Conservation (phyloP, 2,113 vertebrate species). For the Sapajus apella region DNA sequence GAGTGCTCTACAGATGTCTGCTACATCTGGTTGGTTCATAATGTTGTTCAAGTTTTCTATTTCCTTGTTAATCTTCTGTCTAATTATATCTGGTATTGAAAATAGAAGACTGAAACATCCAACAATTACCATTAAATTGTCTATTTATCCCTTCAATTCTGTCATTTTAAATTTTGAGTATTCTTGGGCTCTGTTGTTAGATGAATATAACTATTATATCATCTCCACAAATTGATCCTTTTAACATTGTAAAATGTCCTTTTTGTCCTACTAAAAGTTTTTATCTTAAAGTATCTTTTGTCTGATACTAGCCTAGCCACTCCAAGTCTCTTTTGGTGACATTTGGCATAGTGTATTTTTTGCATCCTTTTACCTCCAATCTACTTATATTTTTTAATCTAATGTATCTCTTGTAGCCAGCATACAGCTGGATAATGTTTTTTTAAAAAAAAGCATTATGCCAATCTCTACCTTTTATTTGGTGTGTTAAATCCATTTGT, state of each 20-base stretch:
- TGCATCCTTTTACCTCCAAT: background rate
- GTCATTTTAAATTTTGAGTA: background rate
- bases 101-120: background rate
- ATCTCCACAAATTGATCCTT: background rate
- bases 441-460: background rate
- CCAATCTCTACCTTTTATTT: background rate
- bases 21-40: background rate
- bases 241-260: background rate
- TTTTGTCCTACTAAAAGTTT: background rate
- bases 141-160: background rate
- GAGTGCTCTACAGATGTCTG: background rate
- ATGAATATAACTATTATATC: background rate
- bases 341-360: background rate
- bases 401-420: background rate
- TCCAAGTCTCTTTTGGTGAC: background rate
- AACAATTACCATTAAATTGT: background rate
- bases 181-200: background rate
- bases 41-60: conserved; percentile 2
- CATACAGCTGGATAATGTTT: background rate
- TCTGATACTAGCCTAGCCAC: background rate
- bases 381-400: background rate
- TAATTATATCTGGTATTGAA: background rate
- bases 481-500: background rate
- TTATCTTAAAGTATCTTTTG: background rate
- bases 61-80: background rate